Percentiles rank a stretch among this genome's conserved stretches.
Evolutionary conservation across 2,888 invertebrate species (phyloP).

Genomic region (Tenthredo livida): DNA sequence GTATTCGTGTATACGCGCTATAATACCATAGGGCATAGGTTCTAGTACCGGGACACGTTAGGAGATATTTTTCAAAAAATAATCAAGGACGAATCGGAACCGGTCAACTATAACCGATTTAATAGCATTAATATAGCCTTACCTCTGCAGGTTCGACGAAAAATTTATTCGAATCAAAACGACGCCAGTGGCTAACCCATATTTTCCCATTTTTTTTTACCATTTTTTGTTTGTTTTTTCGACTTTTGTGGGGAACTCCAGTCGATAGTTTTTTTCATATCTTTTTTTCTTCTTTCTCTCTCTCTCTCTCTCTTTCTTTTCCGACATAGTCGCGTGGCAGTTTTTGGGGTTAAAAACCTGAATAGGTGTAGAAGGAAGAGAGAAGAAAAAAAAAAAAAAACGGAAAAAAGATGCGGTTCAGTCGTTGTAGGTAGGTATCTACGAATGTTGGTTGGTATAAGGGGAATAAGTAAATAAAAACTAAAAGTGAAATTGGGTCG

Average conservation of each 20-base stretch:
- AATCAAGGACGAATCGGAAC: slow-evolving; percentile 21
- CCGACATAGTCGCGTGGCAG: slow-evolving; percentile 47
- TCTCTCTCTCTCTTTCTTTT: slow-evolving; percentile 52
- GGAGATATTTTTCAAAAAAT: not conserved
- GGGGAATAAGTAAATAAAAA: slow-evolving; percentile 31
- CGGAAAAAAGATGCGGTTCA: not conserved
- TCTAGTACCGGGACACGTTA: not conserved
- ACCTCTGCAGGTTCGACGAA: not conserved
- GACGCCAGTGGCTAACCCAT: not conserved
- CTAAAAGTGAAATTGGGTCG: slow-evolving; percentile 48
- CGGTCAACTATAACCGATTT: not conserved
- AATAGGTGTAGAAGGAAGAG: slow-evolving; percentile 4
- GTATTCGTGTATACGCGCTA: not conserved
- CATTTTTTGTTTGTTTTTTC: not conserved
- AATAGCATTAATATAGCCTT: too few relatives aligned
- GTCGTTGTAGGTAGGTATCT: slow-evolving; percentile 22
- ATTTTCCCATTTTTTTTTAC: not conserved
- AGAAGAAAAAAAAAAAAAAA: slow-evolving; percentile 24
- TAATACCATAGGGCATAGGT: not conserved
- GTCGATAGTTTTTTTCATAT: slow-evolving; percentile 51
- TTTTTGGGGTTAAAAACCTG: slow-evolving; percentile 47
- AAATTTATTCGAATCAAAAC: too few relatives aligned
- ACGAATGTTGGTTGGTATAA: slow-evolving; percentile 3
- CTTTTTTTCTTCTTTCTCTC: too few relatives aligned
- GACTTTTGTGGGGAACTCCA: slow-evolving; percentile 9